Conservation (phyloP, 2,113 vertebrate species). For the Melanotaenia duboulayi region DNA sequence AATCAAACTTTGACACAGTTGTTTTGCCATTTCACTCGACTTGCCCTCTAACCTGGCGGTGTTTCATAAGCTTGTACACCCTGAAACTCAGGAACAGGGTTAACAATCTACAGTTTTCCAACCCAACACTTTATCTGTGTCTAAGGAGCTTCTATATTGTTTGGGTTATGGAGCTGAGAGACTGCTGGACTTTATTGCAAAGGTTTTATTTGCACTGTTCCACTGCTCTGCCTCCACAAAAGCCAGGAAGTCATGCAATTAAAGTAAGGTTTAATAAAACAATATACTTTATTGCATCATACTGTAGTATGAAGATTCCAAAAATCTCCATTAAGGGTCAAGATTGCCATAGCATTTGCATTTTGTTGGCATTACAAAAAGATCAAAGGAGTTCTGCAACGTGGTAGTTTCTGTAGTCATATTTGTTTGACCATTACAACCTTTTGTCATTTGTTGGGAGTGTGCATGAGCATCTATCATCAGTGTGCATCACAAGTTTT, state of each 20-base stretch:
- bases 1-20: slow-evolving; percentile 65
- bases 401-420: slow-evolving; percentile 5
- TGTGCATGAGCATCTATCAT: slow-evolving; percentile 8
- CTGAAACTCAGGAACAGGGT: slow-evolving; percentile 57
- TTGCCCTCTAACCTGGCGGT: slow-evolving; percentile 66
- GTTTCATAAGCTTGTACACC: slow-evolving; percentile 66
- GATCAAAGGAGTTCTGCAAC: slow-evolving; percentile 23
- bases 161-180: slow-evolving; percentile 5
- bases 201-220: neutral
- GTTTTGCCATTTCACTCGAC: slow-evolving; percentile 54
- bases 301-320: slow-evolving; percentile 20
- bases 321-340: slow-evolving; percentile 18
- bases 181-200: neutral
- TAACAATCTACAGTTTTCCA: slow-evolving; percentile 40
- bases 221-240: neutral
- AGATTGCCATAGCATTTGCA: slow-evolving; percentile 26
- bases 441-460: slow-evolving; percentile 21
- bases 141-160: slow-evolving; percentile 13
- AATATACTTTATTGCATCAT: neutral
- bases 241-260: neutral
- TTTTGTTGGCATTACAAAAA: slow-evolving; percentile 43
- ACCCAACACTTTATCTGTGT: slow-evolving; percentile 21
- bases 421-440: slow-evolving; percentile 43
- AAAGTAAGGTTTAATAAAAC: too few relatives aligned
- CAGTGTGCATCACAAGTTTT: slow-evolving; percentile 19